Evolutionary conservation across 2,888 invertebrate species (phyloP).

Genomic region (Lumbricus terrestris): DNA sequence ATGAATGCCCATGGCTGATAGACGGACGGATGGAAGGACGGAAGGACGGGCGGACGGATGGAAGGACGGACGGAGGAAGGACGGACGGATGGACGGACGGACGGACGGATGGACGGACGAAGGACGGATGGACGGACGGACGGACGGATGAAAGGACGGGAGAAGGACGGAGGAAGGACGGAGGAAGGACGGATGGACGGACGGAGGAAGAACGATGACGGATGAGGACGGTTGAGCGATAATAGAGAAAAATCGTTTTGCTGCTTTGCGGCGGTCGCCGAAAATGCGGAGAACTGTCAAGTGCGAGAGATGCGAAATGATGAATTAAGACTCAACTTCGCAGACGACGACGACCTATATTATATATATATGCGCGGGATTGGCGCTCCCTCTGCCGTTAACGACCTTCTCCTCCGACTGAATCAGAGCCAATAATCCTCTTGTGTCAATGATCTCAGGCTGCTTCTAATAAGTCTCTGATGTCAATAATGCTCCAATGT

Average conservation of each 20-base stretch:
- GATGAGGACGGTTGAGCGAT: background rate
- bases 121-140: background rate
- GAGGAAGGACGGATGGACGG: background rate
- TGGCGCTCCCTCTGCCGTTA: background rate
- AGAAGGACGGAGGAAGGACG: no score
- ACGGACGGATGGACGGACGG: background rate
- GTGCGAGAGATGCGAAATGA: background rate
- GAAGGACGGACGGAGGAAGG: no score
- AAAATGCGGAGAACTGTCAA: background rate
- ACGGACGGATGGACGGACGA: background rate
- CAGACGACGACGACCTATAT: no score
- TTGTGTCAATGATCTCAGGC: background rate
- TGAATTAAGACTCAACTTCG: constrained; percentile 4
- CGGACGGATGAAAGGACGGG: background rate
- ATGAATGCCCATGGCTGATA: background rate
- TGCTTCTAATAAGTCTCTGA: background rate
- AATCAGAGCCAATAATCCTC: background rate
- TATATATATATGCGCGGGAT: no score
- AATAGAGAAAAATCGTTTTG: constrained; percentile 13
- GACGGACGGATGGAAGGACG: background rate
- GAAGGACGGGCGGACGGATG: background rate
- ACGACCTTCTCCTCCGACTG: background rate
- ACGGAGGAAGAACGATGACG: background rate
- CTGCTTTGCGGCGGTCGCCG: background rate
- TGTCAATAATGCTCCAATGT: background rate